Evolutionary conservation across 2,888 invertebrate genomes (phyloP).

Genomic region (Perizoma affinitatum): DNA sequence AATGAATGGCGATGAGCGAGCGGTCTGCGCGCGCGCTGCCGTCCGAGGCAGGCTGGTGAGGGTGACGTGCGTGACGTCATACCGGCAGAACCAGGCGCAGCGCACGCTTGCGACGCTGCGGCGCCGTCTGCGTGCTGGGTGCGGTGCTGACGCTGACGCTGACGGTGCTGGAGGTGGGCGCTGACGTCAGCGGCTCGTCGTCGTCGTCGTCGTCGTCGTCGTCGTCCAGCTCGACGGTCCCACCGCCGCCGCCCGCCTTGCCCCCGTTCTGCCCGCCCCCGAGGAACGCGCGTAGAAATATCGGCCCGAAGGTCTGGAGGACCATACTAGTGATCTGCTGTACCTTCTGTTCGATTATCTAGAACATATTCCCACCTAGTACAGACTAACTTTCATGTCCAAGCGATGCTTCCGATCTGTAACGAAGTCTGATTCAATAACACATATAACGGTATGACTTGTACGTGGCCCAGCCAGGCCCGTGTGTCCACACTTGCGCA

Average conservation of each 20-base stretch:
- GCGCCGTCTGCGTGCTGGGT: conserved; percentile 19
- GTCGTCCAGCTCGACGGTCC: conserved; percentile 81
- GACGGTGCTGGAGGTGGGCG: conserved; percentile 36
- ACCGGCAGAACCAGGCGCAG: conserved; percentile 68
- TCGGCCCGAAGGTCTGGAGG: conserved; percentile 90
- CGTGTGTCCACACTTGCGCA: background rate
- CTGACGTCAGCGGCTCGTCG: conserved; percentile 55
- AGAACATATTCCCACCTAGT: conserved; percentile 75
- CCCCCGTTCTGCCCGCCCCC: conserved; percentile 73
- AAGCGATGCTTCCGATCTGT: conserved; percentile 12
- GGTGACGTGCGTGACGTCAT: conserved; percentile 71
- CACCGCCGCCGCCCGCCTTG: conserved; percentile 62
- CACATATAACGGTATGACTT: background rate
- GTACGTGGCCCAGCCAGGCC: background rate
- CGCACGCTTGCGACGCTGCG: conserved; percentile 60
- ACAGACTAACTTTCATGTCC: conserved; percentile 4
- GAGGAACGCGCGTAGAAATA: conserved; percentile 86
- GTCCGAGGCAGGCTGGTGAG: conserved; percentile 75
- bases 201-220: conserved; percentile 86
- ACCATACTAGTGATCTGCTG: conserved; percentile 89
- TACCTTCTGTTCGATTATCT: conserved; percentile 91
- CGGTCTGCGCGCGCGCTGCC: conserved; percentile 71
- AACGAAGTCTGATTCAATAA: conserved; percentile 13
- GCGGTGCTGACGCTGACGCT: conserved; percentile 23
- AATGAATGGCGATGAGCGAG: conserved; percentile 52